Conservation (phyloP, 2,888 invertebrate species). For the Sinhomidia bicolor region DNA sequence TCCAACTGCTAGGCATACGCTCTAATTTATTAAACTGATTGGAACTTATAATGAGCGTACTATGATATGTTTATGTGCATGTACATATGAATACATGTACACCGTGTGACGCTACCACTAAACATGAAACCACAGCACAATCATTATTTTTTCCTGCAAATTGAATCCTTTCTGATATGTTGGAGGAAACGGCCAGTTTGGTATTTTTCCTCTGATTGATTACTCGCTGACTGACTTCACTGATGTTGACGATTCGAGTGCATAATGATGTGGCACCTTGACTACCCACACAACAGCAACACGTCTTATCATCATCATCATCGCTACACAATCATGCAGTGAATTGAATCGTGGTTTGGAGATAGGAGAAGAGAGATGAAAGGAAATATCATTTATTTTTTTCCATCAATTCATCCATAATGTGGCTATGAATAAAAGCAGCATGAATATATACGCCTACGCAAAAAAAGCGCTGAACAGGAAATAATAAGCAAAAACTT, state of each 20-base stretch:
- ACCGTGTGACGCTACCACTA: not conserved
- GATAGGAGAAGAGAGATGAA: conserved; percentile 1
- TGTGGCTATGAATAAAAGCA: not conserved
- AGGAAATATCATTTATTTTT: conserved; percentile 2
- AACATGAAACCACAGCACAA: not conserved
- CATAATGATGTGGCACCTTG: too few relatives aligned
- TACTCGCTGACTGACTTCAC: too few relatives aligned
- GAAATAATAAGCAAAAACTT: not conserved
- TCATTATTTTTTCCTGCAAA: not conserved
- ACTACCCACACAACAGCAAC: not conserved
- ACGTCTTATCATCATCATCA: not conserved
- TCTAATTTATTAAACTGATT: too few relatives aligned
- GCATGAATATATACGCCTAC: conserved; percentile 14
- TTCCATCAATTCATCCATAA: not conserved
- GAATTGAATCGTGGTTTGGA: not conserved
- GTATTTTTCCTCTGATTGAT: too few relatives aligned
- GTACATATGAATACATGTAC: not conserved
- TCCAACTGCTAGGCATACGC: too few relatives aligned
- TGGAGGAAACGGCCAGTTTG: not conserved
- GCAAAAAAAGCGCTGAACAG: conserved; percentile 2
- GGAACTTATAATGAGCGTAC: too few relatives aligned
- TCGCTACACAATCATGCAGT: not conserved
- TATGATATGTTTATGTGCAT: too few relatives aligned
- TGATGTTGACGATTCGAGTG: too few relatives aligned
- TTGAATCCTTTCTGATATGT: too few relatives aligned